A percentile compares a stretch with the other conserved stretches of the same genome.
These are phyloP conservation scores for Nomada ruficornis DNA, from an alignment of 2,888 invertebrate genomes.

Conservation along the genomic window DNA sequence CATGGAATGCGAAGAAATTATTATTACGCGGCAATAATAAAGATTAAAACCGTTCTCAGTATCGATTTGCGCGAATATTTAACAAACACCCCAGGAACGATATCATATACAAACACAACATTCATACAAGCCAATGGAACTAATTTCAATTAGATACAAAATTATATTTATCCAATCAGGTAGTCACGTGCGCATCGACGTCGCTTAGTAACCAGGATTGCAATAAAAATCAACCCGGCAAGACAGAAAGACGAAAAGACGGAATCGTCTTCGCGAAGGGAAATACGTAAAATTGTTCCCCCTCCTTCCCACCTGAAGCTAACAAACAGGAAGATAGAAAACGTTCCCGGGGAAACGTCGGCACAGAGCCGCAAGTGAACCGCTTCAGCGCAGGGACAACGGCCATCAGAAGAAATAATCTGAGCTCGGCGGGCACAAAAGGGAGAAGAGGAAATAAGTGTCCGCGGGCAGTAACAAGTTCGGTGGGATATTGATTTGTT, in stretches of 20 bases:
- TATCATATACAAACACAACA: no score
- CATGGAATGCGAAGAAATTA: no score
- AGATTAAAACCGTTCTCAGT: no score
- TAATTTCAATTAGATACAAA: no score
- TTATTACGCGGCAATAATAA: no score
- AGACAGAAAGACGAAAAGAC: conserved; percentile 17
- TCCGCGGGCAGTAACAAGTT: conserved; percentile 31
- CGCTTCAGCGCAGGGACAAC: background rate
- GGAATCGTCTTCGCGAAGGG: conserved; percentile 26
- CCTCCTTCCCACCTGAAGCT: no score
- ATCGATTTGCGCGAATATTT: no score
- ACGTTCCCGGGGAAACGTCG: background rate
- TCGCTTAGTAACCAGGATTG: no score
- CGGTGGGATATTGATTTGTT: conserved; percentile 74
- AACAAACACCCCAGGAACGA: no score
- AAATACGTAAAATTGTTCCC: background rate
- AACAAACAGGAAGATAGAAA: background rate
- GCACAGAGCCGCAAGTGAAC: background rate
- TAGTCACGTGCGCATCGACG: no score
- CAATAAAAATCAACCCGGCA: conserved; percentile 2
- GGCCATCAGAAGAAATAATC: conserved; percentile 19
- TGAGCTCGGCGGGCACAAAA: background rate
- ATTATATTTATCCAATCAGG: no score
- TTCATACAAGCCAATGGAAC: no score
- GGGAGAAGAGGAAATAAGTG: conserved; percentile 31